Conservation (phyloP, 2,797 vertebrate species). For the Chrosomus eos region DNA sequence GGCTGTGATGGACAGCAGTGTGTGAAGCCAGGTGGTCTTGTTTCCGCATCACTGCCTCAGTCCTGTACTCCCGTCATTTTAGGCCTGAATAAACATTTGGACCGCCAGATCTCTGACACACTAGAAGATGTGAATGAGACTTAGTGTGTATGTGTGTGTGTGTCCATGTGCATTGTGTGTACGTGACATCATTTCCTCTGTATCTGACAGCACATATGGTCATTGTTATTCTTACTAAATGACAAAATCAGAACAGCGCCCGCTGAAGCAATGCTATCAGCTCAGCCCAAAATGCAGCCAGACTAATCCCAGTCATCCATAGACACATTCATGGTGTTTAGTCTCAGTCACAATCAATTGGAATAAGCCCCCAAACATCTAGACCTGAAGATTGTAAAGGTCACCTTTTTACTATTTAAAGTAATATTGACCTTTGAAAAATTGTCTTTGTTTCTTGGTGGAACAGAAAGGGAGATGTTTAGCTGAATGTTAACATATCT, state of each 20-base stretch:
- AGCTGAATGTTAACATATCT: background rate
- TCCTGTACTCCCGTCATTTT: conserved; percentile 20
- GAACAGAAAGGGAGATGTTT: background rate
- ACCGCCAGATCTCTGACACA: conserved; percentile 28
- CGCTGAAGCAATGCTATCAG: conserved; percentile 10
- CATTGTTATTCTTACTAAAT: conserved; percentile 21
- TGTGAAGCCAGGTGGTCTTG: conserved; percentile 46
- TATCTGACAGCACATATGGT: conserved; percentile 24
- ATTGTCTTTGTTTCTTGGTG: background rate
- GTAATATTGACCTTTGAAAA: background rate
- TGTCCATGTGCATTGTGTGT: conserved; percentile 3
- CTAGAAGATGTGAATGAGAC: conserved; percentile 9
- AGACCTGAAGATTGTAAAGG: background rate
- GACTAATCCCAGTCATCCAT: conserved; percentile 1
- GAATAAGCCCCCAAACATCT: conserved; percentile 4
- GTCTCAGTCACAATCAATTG: background rate
- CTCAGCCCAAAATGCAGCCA: conserved; percentile 14
- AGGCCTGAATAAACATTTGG: conserved; percentile 27
- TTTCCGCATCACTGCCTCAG: conserved; percentile 37
- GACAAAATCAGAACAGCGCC: conserved; percentile 5
- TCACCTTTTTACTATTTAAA: background rate
- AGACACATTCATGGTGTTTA: conserved; percentile 13
- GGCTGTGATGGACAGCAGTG: conserved; percentile 20
- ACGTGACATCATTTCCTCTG: background rate
- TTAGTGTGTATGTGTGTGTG: background rate